These are phyloP conservation scores for Leucania comma DNA, from an alignment of 2,888 invertebrate species.

Conservation along the genomic window DNA sequence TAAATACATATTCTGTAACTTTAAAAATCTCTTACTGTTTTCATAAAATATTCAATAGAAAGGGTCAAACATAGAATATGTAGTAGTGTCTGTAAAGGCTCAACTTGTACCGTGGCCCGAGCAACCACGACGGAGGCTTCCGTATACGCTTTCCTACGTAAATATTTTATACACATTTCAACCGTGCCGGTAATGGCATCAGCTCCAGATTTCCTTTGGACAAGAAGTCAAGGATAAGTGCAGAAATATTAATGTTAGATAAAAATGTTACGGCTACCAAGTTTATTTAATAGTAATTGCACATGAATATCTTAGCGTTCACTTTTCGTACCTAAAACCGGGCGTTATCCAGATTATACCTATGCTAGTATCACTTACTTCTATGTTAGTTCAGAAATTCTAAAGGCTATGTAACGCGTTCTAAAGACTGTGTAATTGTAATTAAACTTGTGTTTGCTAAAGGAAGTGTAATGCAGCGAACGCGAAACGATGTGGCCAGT, in stretches of 20 bases:
- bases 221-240: conserved; percentile 59
- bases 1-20: conserved; percentile 24
- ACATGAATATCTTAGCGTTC: conserved; percentile 56
- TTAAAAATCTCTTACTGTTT: conserved; percentile 32
- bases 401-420: no score
- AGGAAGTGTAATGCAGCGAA: no score
- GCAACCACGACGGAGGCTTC: conserved; percentile 29
- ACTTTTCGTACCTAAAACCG: no score
- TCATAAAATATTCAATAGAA: conserved; percentile 58
- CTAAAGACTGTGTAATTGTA: no score
- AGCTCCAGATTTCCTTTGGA: conserved; percentile 69
- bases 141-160: conserved; percentile 63
- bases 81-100: conserved; percentile 35
- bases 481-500: no score
- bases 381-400: no score
- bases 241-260: conserved; percentile 71
- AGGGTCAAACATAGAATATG: conserved; percentile 46
- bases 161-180: conserved; percentile 77
- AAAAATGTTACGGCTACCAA: conserved; percentile 56
- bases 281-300: conserved; percentile 65
- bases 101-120: conserved; percentile 40
- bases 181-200: conserved; percentile 65
- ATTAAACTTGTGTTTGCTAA: no score
- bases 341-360: no score
- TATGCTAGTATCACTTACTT: no score